Evolutionary conservation across 2,888 invertebrate genomes (phyloP).

Genomic region (Polia nebulosa): DNA sequence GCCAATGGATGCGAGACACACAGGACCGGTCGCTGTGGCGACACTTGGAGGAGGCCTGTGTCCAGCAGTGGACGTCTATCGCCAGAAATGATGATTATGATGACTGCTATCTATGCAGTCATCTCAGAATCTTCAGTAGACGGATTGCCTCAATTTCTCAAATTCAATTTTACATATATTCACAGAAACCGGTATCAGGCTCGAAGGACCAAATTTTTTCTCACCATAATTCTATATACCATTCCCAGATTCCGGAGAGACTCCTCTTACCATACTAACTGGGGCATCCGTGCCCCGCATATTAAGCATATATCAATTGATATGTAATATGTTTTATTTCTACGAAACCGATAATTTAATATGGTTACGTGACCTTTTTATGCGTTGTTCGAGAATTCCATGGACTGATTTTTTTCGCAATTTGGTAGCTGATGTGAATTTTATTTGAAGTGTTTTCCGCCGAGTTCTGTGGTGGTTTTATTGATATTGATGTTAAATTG

Average conservation of each 20-base stretch:
- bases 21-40: too few relatives aligned
- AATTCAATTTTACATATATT: not conserved
- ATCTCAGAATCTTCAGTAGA: too few relatives aligned
- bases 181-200: not conserved
- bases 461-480: constrained; percentile 33
- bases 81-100: too few relatives aligned
- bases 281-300: constrained; percentile 62
- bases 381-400: constrained; percentile 40
- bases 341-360: constrained; percentile 67
- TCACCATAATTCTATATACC: constrained; percentile 27
- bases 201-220: constrained; percentile 24
- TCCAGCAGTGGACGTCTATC: too few relatives aligned
- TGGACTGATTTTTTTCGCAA: constrained; percentile 54
- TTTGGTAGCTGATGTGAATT: constrained; percentile 56
- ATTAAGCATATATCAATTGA: constrained; percentile 62
- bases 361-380: constrained; percentile 63
- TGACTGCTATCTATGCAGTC: too few relatives aligned
- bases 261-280: constrained; percentile 57
- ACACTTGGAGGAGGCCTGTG: too few relatives aligned
- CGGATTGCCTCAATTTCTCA: not conserved
- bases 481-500: constrained; percentile 46
- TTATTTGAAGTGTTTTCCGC: constrained; percentile 48
- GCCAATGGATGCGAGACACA: too few relatives aligned
- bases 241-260: constrained; percentile 31
- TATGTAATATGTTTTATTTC: constrained; percentile 67